Base-by-base conservation (phyloP, 2,797 vertebrate genomes). In the Alcedo atthis region DNA sequence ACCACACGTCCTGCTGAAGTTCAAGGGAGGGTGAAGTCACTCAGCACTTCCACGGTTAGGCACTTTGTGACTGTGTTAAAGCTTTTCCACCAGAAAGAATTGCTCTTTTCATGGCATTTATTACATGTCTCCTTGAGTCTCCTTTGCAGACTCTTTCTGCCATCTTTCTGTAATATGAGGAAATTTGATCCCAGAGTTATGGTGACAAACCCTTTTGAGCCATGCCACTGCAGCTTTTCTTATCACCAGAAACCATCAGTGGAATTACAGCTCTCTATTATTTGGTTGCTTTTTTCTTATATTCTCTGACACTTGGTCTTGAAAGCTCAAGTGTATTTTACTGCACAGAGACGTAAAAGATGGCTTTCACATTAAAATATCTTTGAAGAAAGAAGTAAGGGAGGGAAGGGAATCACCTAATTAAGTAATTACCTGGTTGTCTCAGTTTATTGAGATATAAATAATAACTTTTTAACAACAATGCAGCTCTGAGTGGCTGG, bases 111-210 rank as follows among this genome's bases (percentile, higher is more conserved):
- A 49, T 45, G 89, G 87, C 95, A 92, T 95, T 95, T 88, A 85
- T 97, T 95, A 96, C 45, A 62, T 33, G 74, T 73, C 90, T 90
- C 77, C 78, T 94, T 95, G 97, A 95, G 79, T 71, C 92, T 95
- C 95, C 89, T 95, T 93, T 94, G 62, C 93, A 92, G 89, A 92
- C 63, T 92, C 85, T 96, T 94, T 96, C 96, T 95, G 93, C 93
- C 94, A 95, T 95, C 87, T 95, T 95, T 92, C 96, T 94, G 87
- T 88, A 93, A 95, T 91, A 94, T 64, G 55, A 94, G 83, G 92
- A 94, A 95, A 96, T 96, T 95, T 94, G 94, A 96, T 92, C 75
- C 75, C 84, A 61, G 78, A 92, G 87, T 96, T 96, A 96, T 88
- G 87, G 91, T 92, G 96, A 96, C 92, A 96, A 96, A 94, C 70